Base-by-base conservation (phyloP, 2,888 invertebrate genomes). In the Epirrita christyi region DNA sequence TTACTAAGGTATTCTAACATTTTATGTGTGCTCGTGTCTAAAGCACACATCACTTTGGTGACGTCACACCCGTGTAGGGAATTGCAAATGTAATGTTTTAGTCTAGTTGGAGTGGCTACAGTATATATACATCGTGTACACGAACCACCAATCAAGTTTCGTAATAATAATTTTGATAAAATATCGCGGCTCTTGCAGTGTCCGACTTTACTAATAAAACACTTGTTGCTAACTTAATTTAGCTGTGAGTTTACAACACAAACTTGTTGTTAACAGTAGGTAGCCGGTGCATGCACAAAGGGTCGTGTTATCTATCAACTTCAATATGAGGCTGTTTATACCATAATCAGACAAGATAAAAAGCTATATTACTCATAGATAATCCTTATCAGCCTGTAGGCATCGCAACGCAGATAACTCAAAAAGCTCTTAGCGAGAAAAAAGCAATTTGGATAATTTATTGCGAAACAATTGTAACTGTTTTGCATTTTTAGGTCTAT, bases 1-100 rank as follows among this genome's bases (percentile, higher is more conserved):
- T 21, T 21, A n/a, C n/a, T 21, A 21, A 21, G 21, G 21, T 21
- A 4, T 21, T 21, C 21, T 21, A 21, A 4, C 21, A 21, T 21
- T 21, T 21, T 21, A 21, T 21, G 4, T 21, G 52, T 32, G 40
- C 45, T 53, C 40, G 45, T 40, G 10, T 11, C 11, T 1, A 47
- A 47, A 48, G 47, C 41, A 28, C 13, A 32, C 29, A 5, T 51
- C 10, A n/a, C 3, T 15, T 6, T 41, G n/a, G 9, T 46, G 40
- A 41, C 32, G 46, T 7, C 51, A 57, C 29, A n/a, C 29, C 48
- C 50, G 38, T 42, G n/a, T 7, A 27, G 58, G 59, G 59, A 54
- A 54, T 59, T 50, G 59, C 34, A 54, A 59, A 59, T 59, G 59
- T 55, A 55, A 50, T 55, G 44, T 48, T 47, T 42, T 47, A 43